Conservation (phyloP, 2,797 vertebrate genomes). For the Galagoides demidoff region DNA sequence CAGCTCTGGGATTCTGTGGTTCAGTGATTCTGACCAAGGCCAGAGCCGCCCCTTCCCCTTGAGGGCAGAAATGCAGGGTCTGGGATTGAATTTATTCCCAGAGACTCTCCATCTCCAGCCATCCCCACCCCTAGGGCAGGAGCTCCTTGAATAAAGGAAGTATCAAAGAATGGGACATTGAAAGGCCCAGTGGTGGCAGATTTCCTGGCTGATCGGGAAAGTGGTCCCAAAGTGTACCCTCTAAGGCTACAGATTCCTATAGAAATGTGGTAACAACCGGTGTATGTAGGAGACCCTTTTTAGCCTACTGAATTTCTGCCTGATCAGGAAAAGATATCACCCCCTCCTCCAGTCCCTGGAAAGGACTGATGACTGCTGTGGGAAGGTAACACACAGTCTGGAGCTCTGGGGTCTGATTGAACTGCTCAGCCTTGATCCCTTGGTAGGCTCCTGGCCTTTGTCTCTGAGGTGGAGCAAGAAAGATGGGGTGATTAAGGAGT, state of each 20-base stretch:
- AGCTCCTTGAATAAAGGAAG: neutral
- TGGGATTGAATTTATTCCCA: neutral
- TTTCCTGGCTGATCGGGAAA: neutral
- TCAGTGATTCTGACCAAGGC: slow-evolving; percentile 79
- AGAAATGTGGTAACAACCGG: neutral
- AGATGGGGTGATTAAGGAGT: neutral
- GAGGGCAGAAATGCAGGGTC: slow-evolving; percentile 70
- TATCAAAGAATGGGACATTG: neutral
- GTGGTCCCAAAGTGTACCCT: neutral
- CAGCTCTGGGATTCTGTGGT: slow-evolving; percentile 72
- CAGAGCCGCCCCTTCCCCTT: slow-evolving; percentile 74
- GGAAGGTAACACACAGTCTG: neutral
- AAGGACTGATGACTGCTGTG: neutral
- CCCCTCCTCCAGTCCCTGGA: neutral
- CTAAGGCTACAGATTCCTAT: neutral
- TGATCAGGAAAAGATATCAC: neutral
- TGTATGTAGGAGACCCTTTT: neutral
- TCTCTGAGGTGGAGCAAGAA: neutral
- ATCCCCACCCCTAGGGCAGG: neutral
- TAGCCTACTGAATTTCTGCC: neutral
- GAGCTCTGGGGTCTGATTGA: neutral
- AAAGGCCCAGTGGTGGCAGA: neutral
- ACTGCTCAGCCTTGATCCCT: neutral
- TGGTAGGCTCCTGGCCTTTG: neutral
- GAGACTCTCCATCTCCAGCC: slow-evolving; percentile 48